These are phyloP conservation scores for Fulmarus glacialis DNA, from an alignment of 2,113 vertebrate species.

Conservation along the genomic window DNA sequence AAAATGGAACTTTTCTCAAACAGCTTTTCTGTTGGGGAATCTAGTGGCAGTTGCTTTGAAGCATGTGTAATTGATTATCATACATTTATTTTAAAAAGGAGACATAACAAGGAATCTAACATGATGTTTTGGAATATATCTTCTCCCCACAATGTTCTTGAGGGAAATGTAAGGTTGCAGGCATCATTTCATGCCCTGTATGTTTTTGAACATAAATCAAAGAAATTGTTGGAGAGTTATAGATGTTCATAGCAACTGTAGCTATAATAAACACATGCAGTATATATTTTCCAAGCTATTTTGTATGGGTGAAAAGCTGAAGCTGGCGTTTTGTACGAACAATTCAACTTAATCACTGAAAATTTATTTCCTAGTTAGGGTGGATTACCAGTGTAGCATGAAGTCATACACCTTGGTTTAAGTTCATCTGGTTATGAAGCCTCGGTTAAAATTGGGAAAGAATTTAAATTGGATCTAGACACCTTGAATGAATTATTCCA, in stretches of 20 bases:
- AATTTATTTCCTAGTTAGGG: slow-evolving; percentile 72
- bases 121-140: slow-evolving; percentile 77
- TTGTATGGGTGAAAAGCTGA: slow-evolving; percentile 71
- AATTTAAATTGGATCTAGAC: slow-evolving; percentile 45
- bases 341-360: slow-evolving; percentile 72
- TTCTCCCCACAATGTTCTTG: slow-evolving; percentile 75
- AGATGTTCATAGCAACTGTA: slow-evolving; percentile 79
- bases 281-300: slow-evolving; percentile 78
- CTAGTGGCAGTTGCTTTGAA: slow-evolving; percentile 65
- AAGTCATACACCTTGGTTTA: slow-evolving; percentile 48
- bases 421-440: slow-evolving; percentile 55
- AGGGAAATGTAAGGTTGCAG: slow-evolving; percentile 81
- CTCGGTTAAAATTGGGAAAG: slow-evolving; percentile 18
- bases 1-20: slow-evolving; percentile 62
- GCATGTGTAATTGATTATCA: slow-evolving; percentile 75
- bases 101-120: slow-evolving; percentile 72
- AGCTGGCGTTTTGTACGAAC: slow-evolving; percentile 65
- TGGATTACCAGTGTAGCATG: slow-evolving; percentile 44
- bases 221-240: slow-evolving; percentile 82
- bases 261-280: slow-evolving; percentile 79
- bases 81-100: slow-evolving; percentile 76
- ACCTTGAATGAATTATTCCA: slow-evolving; percentile 30
- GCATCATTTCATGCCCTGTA: slow-evolving; percentile 85
- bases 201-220: slow-evolving; percentile 86
- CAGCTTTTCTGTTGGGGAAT: slow-evolving; percentile 68